Evolutionary conservation across 2,113 vertebrate genomes (phyloP), one percentile per base, ranked within the genome.

Genomic region (Protomyctophum bolini): DNA sequence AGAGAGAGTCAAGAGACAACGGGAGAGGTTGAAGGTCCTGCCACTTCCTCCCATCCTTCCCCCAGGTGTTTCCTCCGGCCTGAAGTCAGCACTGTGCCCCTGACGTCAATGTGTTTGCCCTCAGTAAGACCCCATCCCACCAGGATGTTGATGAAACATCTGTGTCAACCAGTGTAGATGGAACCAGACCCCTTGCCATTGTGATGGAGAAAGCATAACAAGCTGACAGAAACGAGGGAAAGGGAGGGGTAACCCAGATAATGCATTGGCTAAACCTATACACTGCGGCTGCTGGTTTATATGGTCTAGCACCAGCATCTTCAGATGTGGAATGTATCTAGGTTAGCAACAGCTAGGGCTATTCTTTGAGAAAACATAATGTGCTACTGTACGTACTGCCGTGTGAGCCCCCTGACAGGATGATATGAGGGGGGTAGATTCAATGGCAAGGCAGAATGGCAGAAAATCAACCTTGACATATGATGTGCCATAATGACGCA

Each of bases 1-100:
- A 75, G 15, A 75, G 64, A 70, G 12, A 41, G 64, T 69, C 46
- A 52, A 41, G 52, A 68, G 63, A 51, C 12, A 61, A 63, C 68
- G 33, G 59, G 54, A 70, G 49, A 63, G 75, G 56, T 65, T 52
- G 14, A 7, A 61, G 59, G 63, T 63, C 63, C 60, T 33, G 65
- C 79, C 81, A 70, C 71, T 81, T 81, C 75, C 74, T 64, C 21
- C 49, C 55, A 48, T 67, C 46, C 59, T 84, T 84, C 83, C 86
- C 65, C 74, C 92, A 90, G 90, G 83, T 92, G 92, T 84, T 94
- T 94, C 93, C 92, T 91, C 63, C 12, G 33, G 15, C 57, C 67
- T 12, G 28, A 14, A 63, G 73, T 88, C 77, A 75, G 73, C 67
- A 74, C 14, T 55, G 52, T n/a, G 21, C 2, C 61, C 41, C 73